phyloP scores from a whole-genome alignment of 2,888 invertebrate species.

The Synergus itoensis region DNA sequence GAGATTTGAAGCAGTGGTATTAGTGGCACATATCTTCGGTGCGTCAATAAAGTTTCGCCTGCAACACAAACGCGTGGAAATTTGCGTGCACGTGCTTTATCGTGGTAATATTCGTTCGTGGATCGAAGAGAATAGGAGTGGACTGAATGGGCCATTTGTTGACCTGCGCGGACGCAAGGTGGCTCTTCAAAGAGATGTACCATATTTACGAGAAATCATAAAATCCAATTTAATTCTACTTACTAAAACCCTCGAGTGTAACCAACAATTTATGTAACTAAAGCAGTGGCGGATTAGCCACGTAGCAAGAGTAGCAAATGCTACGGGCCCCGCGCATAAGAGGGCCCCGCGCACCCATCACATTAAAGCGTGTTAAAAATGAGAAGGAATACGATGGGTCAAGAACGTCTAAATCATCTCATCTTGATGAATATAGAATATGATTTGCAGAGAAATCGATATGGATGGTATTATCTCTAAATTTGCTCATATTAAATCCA shows the following conservation, averaged over 20 bases:
- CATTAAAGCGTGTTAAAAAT: no score
- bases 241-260: constrained; percentile 26
- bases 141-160: neutral
- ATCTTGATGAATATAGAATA: no score
- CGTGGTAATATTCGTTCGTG: constrained; percentile 4
- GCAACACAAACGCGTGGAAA: constrained; percentile 14
- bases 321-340: no score
- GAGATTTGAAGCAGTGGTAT: neutral
- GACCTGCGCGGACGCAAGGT: neutral
- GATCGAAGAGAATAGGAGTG: neutral
- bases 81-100: constrained; percentile 15
- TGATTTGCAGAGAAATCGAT: no score
- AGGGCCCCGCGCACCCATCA: no score
- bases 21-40: neutral
- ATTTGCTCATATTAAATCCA: no score
- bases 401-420: no score
- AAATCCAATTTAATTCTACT: constrained; percentile 21
- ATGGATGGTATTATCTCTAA: no score
- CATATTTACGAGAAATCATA: constrained; percentile 28
- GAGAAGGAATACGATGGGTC: no score
- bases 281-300: no score
- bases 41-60: neutral
- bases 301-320: no score
- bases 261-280: neutral
- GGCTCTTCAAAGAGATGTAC: constrained; percentile 5